Evolutionary conservation across 2,888 invertebrate genomes (phyloP).

Genomic region (Rhyacophila evoluta): DNA sequence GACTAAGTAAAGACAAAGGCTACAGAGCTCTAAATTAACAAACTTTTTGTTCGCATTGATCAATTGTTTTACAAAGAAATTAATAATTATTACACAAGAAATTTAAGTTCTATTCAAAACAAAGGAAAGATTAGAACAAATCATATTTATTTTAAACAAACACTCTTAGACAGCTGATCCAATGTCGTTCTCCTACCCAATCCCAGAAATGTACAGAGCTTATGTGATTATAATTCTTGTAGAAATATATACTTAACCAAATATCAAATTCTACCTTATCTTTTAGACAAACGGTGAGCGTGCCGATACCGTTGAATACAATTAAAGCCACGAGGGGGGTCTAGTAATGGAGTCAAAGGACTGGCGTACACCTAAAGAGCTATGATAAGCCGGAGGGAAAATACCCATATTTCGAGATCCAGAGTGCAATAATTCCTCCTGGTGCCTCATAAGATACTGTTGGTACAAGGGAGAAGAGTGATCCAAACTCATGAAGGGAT

Average conservation of each 20-base stretch:
- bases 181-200: neutral
- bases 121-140: neutral
- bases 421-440: slow-evolving; percentile 73
- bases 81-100: too few relatives aligned
- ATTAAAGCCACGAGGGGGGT: slow-evolving; percentile 76
- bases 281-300: neutral
- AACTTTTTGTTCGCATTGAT: too few relatives aligned
- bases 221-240: slow-evolving; percentile 9
- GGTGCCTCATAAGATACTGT: slow-evolving; percentile 76
- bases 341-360: slow-evolving; percentile 79
- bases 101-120: neutral
- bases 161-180: neutral
- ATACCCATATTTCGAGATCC: slow-evolving; percentile 74
- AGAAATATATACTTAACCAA: slow-evolving; percentile 24
- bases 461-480: slow-evolving; percentile 78
- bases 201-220: slow-evolving; percentile 2
- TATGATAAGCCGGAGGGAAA: slow-evolving; percentile 76
- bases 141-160: neutral
- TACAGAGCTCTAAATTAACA: too few relatives aligned
- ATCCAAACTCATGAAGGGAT: slow-evolving; percentile 74
- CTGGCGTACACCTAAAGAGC: slow-evolving; percentile 76
- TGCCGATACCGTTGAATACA: neutral
- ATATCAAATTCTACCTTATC: slow-evolving; percentile 19
- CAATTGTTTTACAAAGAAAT: too few relatives aligned
- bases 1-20: too few relatives aligned